phyloP scores from a whole-genome alignment of 2,888 invertebrate species.

The Cephus runcator region DNA sequence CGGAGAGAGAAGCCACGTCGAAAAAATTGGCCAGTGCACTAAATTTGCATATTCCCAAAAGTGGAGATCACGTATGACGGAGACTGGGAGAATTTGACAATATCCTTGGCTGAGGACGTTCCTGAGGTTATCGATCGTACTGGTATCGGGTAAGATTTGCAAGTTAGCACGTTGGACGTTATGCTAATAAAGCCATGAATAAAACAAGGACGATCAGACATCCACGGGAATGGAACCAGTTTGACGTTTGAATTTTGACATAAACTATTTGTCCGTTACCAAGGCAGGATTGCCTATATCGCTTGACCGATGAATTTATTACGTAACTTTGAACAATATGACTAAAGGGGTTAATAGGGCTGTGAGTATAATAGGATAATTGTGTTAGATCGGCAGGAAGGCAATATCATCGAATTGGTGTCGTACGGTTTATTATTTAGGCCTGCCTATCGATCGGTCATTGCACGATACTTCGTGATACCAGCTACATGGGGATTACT shows the following conservation, averaged over 20 bases:
- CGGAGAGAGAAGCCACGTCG: neutral
- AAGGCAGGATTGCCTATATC: neutral
- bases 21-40: neutral
- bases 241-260: neutral
- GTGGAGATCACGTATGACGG: neutral
- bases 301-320: neutral
- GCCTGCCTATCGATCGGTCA: neutral
- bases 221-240: neutral
- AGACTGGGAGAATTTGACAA: neutral
- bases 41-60: neutral
- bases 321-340: neutral
- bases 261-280: neutral
- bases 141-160: neutral
- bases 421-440: neutral
- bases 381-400: neutral
- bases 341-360: neutral
- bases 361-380: neutral
- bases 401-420: neutral
- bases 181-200: neutral
- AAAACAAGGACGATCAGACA: neutral
- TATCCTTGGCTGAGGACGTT: neutral
- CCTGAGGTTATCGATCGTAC: neutral
- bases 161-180: neutral
- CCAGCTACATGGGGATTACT: neutral
- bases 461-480: neutral